Percentiles rank a stretch among this genome's conserved stretches.
These are phyloP conservation scores for Laspeyria flexula DNA, from an alignment of 2,888 invertebrate genomes.

Conservation along the genomic window DNA sequence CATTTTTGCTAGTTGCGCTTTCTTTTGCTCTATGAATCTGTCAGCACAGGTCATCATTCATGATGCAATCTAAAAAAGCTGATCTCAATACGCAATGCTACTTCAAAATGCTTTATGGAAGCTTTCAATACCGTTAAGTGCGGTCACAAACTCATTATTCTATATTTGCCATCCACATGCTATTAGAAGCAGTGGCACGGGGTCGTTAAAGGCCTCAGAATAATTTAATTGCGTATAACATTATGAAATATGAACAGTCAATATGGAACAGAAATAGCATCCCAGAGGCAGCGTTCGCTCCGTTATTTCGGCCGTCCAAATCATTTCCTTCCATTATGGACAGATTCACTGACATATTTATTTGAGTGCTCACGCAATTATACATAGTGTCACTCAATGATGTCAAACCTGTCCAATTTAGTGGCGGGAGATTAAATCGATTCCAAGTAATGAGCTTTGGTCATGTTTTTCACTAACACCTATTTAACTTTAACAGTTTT, in stretches of 20 bases:
- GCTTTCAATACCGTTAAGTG: conserved; percentile 16
- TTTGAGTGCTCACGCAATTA: conserved; percentile 28
- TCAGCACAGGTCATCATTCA: background rate
- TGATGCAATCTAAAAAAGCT: background rate
- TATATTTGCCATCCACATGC: conserved; percentile 19
- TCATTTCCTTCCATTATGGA: conserved; percentile 33
- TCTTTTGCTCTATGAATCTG: background rate
- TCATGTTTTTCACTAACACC: conserved; percentile 2
- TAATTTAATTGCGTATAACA: conserved; percentile 39
- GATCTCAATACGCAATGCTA: background rate
- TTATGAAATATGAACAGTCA: conserved; percentile 43
- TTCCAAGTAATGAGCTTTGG: conserved; percentile 4
- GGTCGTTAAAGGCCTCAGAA: conserved; percentile 34
- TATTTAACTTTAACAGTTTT: conserved; percentile 11
- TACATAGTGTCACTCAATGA: conserved; percentile 20
- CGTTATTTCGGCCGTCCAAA: conserved; percentile 47
- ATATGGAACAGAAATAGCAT: conserved; percentile 48
- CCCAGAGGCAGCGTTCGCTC: conserved; percentile 25
- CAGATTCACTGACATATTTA: conserved; percentile 36
- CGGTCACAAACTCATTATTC: conserved; percentile 23
- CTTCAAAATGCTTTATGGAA: conserved; percentile 3
- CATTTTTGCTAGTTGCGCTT: background rate
- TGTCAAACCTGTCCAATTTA: conserved; percentile 16
- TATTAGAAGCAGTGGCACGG: conserved; percentile 16
- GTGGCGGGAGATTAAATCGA: conserved; percentile 6